phyloP scores from a whole-genome alignment of 2,797 vertebrate species.

The Schizopygopsis malacanthus region DNA sequence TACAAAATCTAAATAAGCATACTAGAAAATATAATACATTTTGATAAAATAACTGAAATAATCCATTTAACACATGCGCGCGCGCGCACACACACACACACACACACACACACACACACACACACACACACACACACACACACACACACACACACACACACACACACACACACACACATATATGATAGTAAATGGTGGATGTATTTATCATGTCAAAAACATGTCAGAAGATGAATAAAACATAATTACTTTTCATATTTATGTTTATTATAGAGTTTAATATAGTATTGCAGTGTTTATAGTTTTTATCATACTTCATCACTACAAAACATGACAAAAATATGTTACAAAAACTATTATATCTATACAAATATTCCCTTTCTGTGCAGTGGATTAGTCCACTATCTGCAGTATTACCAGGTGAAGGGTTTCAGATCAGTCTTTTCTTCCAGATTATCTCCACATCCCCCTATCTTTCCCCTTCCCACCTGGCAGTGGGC shows the following conservation, averaged over 20 bases:
- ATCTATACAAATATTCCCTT: slow-evolving; percentile 67
- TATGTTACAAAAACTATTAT: slow-evolving; percentile 17
- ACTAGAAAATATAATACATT: too few species aligned
- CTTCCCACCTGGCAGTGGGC: slow-evolving; percentile 68
- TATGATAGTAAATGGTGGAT: neutral
- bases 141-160: too few species aligned
- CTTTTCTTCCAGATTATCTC: slow-evolving; percentile 54
- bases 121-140: too few species aligned
- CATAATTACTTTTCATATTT: neutral
- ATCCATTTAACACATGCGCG: too few species aligned
- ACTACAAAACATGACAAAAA: neutral
- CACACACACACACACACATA: too few species aligned
- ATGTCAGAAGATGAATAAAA: neutral
- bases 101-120: too few species aligned
- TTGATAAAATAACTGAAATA: too few species aligned
- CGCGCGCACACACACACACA: too few species aligned
- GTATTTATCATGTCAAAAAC: neutral
- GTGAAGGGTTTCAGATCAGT: slow-evolving; percentile 66
- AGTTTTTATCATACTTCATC: neutral
- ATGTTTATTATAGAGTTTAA: neutral
- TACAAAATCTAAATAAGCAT: too few species aligned
- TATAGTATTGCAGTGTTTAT: neutral
- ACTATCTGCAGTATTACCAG: slow-evolving; percentile 59
- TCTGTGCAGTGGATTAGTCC: slow-evolving; percentile 72
- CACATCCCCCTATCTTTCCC: slow-evolving; percentile 62